phyloP scores from a whole-genome alignment of 1,140 invertebrate genomes.

The Andrena cerasifolii region DNA sequence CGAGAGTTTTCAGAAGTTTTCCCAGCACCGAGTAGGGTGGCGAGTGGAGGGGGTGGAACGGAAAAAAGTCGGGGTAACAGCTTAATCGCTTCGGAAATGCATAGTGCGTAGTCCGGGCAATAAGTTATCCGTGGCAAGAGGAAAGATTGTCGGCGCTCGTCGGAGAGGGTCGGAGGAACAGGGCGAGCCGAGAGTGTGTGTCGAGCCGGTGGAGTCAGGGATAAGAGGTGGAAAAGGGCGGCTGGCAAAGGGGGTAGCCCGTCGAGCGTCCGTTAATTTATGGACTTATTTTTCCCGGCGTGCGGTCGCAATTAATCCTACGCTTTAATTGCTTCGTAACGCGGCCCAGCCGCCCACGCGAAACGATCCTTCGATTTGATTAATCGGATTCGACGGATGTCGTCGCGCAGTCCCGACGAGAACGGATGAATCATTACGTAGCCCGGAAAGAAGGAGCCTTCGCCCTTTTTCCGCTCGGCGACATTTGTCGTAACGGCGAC shows the following conservation, averaged over 20 bases:
- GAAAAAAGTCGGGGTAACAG: slow-evolving; percentile 53
- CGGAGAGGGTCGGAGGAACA: slow-evolving; percentile 17
- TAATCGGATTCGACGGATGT: slow-evolving; percentile 67
- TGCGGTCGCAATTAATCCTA: slow-evolving; percentile 70
- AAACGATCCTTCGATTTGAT: slow-evolving; percentile 66
- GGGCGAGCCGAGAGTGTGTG: slow-evolving; percentile 57
- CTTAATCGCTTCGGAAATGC: slow-evolving; percentile 72
- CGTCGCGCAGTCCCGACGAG: slow-evolving; percentile 32
- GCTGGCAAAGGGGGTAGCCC: slow-evolving; percentile 36
- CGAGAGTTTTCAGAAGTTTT: slow-evolving; percentile 50
- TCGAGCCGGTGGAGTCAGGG: slow-evolving; percentile 50
- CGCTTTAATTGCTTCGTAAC: slow-evolving; percentile 71
- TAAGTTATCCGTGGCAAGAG: slow-evolving; percentile 68
- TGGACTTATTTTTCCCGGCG: slow-evolving; percentile 73
- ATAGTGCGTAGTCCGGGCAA: slow-evolving; percentile 67
- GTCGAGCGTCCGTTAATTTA: slow-evolving; percentile 72
- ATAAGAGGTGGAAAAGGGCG: slow-evolving; percentile 36
- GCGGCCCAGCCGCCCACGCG: slow-evolving; percentile 43
- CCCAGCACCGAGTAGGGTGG: not conserved
- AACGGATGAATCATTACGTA: slow-evolving; percentile 18
- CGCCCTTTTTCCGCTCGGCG: not conserved
- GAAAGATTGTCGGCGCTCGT: slow-evolving; percentile 58
- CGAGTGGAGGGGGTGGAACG: slow-evolving; percentile 2
- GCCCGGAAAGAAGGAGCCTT: slow-evolving; percentile 7
- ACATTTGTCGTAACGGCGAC: not conserved